Evolutionary conservation across 2,888 invertebrate species (phyloP), one percentile per base, ranked within the genome.

Genomic region (Scaptomyza caliginosa): DNA sequence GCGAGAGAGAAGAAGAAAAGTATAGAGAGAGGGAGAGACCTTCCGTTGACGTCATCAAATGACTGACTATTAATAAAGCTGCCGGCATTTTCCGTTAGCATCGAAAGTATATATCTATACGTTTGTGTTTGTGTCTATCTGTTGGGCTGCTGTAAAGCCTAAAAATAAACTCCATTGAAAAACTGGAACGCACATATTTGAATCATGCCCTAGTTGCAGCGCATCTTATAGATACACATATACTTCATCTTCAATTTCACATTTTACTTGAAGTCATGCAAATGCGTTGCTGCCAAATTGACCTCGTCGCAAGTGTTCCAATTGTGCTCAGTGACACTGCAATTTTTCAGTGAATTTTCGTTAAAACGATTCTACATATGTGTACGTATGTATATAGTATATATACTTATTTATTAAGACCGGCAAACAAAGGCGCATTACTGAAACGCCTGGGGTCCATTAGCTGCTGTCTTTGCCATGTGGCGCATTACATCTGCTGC

Each of bases 131-230:
- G 46, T 66, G 45, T 52, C 26, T 68, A 3, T 34, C 2, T 30
- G 42, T 48, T 51, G 30, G 57, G 39, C 38, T 21, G 51, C 39
- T 62, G 51, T 57, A 57, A 51, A 49, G 60, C 63, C 88, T 88
- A 82, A 67, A 88, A 88, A 86, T 84, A 82, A 67, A 64, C 54
- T 86, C 84, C 88, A 81, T 86, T 86, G 81, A 81, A 82, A 34
- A 82, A 88, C 88, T 81, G 84, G 81, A 81, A 69, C 88, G 80
- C 51, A 34, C 28, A 45, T 49, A 59, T 55, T 58, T 52, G 57
- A 56, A 77, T 77, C 66, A 32, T 52, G 74, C 49, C 67, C 72
- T 49, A 72, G 58, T 76, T 65, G 46, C 43, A 43, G 45, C 51
- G 49, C 55, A 55, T 48, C 57, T 36, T 64, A 16, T 21, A 40